Evolutionary conservation across 1,140 invertebrate species (phyloP), one percentile per base, ranked within the genome.

Genomic region (Drosophila sulfurigaster): DNA sequence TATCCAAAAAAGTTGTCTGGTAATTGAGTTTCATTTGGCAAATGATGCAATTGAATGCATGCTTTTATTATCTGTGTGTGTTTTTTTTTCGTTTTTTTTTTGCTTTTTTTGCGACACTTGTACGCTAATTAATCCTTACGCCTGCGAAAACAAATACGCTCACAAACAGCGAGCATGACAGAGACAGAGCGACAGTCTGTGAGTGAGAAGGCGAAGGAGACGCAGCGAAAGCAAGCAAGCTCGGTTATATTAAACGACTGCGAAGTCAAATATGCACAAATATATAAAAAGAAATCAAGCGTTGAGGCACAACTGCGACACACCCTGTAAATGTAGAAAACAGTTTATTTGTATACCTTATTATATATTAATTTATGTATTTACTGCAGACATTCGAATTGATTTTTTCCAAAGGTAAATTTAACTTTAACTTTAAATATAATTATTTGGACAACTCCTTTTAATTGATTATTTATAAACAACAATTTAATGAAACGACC

Each of bases 71-170:
- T 82, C 30, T 38, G 35, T 28, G 20, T 25, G 20, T 25, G 20
- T 25, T 25, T 49, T 28, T 49, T 41, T 52, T 65, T 62, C 75
- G 66, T 74, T 57, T 56, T 51, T 62, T 68, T 65, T 72, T 62
- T 77, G 1, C 16, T 62, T 65, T 91, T 78, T 76, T 74, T 57
- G 75, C 85, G 80, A 83, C 82, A 86, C 86, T 90, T 89, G 77
- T 74, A 75, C 77, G 79, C 88, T 91, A 91, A 91, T 91, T 91
- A 91, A 91, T 91, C 89, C 85, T 91, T 91, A 82, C 85, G 89
- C 87, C 80, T 72, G 66, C 70, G 54, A 74, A 88, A 78, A 77
- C 82, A 86, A 86, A 86, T 71, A 81, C 32, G 58, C 11, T 30
- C 45, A 57, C 67, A 79, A 75, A 66, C 72, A 74, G 46, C n/a